Evolutionary conservation across 2,113 vertebrate genomes (phyloP), one percentile per base, ranked within the genome.

Genomic region (Paramormyrops kingsleyae): DNA sequence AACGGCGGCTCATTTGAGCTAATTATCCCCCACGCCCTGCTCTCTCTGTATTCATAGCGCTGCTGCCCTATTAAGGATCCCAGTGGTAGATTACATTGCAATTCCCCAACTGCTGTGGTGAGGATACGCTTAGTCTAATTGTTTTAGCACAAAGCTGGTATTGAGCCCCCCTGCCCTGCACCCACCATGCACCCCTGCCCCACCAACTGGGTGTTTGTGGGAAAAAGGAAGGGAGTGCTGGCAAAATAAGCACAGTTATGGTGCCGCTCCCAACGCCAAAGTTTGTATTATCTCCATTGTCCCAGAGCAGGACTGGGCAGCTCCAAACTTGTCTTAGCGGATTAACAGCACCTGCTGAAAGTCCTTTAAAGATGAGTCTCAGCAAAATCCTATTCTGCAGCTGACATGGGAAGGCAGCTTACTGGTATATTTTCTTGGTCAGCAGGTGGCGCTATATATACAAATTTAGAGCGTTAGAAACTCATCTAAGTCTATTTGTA

Each of bases 51-150:
- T 88, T 87, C 88, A 85, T 52, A 9, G 49, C 50, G 70, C 92
- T 90, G 77, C 87, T 92, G 92, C 87, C 85, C 87, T 83, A 88
- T 62, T 77, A 89, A 53, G 9, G 50, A 2, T 89, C 89, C 70
- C 46, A 91, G 83, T 50, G 50, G 91, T 84, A 87, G 90, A 56
- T 74, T 24, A 74, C 50, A 74, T 83, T 90, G 89, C 89, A 35
- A 84, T 89, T 91, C 90, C 91, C 87, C 74, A 83, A 77, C 90
- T 88, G 89, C 89, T 90, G 46, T 52, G 91, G 90, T 86, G 91
- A 91, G 90, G 89, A 92, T 89, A 62, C 90, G 83, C 90, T 90
- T 66, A 90, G 88, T 87, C 85, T 93, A 93, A 94, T 94, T 93
- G 92, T 92, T 92, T 91, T 92, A 88, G 90, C 87, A 91, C 83